phyloP scores from a whole-genome alignment of 1,140 invertebrate genomes.

The Pollicipes pollicipes region DNA sequence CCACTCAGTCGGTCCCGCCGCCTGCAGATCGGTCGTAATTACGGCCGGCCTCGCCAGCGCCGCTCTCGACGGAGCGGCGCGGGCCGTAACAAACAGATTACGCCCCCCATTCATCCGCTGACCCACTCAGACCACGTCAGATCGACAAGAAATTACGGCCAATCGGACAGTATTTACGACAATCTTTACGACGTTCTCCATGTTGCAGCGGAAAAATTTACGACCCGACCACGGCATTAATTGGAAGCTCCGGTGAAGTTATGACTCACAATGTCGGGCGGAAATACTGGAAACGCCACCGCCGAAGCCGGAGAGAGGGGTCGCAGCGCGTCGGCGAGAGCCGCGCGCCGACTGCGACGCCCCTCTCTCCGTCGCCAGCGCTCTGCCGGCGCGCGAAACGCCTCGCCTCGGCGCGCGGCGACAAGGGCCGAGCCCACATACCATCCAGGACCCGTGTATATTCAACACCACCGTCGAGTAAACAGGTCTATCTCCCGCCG shows the following conservation, averaged over 20 bases:
- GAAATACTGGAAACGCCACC: neutral
- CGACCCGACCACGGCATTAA: neutral
- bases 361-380: neutral
- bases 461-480: neutral
- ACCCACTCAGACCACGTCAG: neutral
- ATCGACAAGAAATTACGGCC: neutral
- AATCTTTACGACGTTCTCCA: neutral
- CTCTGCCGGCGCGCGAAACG: no score
- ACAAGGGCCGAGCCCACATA: no score
- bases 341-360: no score
- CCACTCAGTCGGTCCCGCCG: no score
- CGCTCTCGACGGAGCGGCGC: neutral
- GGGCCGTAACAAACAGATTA: neutral
- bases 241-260: neutral
- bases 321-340: neutral
- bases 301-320: neutral
- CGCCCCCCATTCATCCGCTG: neutral
- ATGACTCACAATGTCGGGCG: neutral
- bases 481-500: neutral
- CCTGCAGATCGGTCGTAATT: neutral
- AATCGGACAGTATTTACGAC: neutral
- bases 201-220: constrained; percentile 2
- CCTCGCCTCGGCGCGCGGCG: no score
- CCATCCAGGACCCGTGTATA: neutral
- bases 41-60: no score